A percentile compares a stretch with the other conserved stretches of the same genome.
Conservation (phyloP, 64 coral and sea anemone genomes). For the Porites australiensis region DNA sequence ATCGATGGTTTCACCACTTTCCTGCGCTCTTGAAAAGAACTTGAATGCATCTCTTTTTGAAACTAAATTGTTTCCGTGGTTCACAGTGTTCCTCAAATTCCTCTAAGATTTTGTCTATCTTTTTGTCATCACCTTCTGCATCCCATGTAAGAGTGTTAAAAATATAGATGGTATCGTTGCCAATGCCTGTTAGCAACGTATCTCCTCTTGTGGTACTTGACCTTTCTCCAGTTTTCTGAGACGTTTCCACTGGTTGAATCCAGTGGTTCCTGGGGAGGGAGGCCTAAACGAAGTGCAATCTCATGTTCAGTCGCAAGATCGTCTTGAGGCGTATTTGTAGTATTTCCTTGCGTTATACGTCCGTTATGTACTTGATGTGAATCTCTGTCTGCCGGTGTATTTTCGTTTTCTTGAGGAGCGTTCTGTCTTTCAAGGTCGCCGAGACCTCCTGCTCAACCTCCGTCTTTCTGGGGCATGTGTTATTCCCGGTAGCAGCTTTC, state of each 20-base stretch:
- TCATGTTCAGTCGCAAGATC: too few relatives aligned
- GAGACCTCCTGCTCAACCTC: too few relatives aligned
- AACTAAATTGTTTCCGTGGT: constrained; percentile 41
- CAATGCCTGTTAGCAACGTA: constrained; percentile 38
- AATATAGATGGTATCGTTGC: constrained; percentile 51
- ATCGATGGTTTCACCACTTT: constrained; percentile 41
- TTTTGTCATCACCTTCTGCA: not conserved
- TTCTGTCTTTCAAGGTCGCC: too few relatives aligned
- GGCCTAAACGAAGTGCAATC: constrained; percentile 55
- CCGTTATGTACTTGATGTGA: too few relatives aligned
- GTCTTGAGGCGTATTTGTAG: too few relatives aligned
- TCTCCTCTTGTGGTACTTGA: not conserved
- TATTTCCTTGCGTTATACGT: too few relatives aligned
- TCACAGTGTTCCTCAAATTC: constrained; percentile 40
- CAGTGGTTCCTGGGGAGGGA: constrained; percentile 45
- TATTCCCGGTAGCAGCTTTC: too few relatives aligned
- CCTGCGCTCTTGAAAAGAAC: constrained; percentile 66
- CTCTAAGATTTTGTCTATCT: constrained; percentile 32
- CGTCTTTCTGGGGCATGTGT: too few relatives aligned
- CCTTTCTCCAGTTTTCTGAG: constrained; percentile 52
- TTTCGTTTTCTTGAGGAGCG: too few relatives aligned
- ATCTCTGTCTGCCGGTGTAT: too few relatives aligned
- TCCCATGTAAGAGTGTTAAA: constrained; percentile 49
- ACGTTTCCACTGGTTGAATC: constrained; percentile 23
- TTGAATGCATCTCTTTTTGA: constrained; percentile 11